Evolutionary conservation across 2,113 vertebrate species (phyloP).

Genomic region (Rhipidura dahli): DNA sequence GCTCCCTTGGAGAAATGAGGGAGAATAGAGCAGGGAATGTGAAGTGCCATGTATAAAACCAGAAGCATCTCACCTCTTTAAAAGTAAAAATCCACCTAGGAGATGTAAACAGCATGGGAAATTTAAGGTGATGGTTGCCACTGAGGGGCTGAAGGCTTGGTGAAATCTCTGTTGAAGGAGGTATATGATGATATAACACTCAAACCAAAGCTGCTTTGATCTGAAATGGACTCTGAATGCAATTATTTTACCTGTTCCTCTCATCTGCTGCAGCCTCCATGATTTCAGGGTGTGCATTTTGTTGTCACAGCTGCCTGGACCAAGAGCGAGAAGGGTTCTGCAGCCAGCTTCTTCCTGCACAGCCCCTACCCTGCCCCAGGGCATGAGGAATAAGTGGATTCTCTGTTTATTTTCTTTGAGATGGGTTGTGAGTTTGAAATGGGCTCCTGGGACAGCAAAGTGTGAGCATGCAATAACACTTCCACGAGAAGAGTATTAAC

Average conservation of each 20-base stretch:
- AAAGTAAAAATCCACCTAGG: too few relatives aligned
- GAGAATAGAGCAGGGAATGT: neutral
- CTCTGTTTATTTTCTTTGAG: neutral
- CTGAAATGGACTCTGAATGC: neutral
- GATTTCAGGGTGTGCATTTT: neutral
- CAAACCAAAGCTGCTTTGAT: neutral
- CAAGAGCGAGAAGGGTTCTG: neutral
- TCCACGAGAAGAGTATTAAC: neutral
- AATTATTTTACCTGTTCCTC: neutral
- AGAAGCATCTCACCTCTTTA: neutral
- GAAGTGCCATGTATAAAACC: neutral
- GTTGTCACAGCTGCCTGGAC: fast-evolving
- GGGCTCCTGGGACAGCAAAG: neutral
- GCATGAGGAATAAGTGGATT: neutral
- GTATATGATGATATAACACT: neutral
- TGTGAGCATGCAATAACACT: neutral
- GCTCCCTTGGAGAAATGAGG: neutral
- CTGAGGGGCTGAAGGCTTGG: neutral
- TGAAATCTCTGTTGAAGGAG: neutral
- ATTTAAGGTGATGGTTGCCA: neutral
- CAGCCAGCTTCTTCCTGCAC: neutral
- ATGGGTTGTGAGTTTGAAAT: neutral
- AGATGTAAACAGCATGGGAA: neutral
- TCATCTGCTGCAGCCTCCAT: neutral
- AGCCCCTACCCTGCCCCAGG: fast-evolving